Percentiles rank a stretch among this genome's conserved stretches.
These are phyloP conservation scores for Penaeus indicus DNA, from an alignment of 1,140 invertebrate genomes.

Conservation along the genomic window DNA sequence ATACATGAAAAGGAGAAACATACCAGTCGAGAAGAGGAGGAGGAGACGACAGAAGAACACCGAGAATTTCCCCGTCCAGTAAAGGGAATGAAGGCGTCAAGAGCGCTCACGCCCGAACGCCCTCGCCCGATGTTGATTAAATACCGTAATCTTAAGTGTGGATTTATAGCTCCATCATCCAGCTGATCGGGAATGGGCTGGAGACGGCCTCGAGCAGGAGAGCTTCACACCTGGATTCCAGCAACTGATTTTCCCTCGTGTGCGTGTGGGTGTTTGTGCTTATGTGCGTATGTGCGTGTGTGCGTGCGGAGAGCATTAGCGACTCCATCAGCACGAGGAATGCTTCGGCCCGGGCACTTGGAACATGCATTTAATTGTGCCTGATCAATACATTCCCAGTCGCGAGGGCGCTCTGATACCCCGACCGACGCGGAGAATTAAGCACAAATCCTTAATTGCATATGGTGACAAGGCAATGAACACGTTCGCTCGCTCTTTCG, in stretches of 20 bases:
- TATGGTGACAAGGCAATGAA: conserved; percentile 24
- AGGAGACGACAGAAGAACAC: too few relatives aligned
- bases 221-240: too few relatives aligned
- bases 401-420: conserved; percentile 26
- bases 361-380: conserved; percentile 38
- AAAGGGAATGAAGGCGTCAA: too few relatives aligned
- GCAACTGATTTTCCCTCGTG: too few relatives aligned
- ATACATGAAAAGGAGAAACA: too few relatives aligned
- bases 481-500: neutral
- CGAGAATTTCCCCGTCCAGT: too few relatives aligned
- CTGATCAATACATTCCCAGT: conserved; percentile 32
- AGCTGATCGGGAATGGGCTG: neutral
- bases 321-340: neutral
- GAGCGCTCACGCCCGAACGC: too few relatives aligned
- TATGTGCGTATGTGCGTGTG: neutral
- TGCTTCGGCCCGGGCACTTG: conserved; percentile 14
- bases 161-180: conserved; percentile 29
- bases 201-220: too few relatives aligned
- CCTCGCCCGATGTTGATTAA: conserved; percentile 1
- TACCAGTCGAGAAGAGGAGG: too few relatives aligned
- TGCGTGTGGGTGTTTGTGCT: neutral
- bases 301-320: neutral
- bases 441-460: conserved; percentile 30
- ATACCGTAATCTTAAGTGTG: conserved; percentile 28
- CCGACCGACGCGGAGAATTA: neutral